These are phyloP conservation scores for Varanus komodoensis DNA, from an alignment of 2,113 vertebrate genomes.

Conservation along the genomic window DNA sequence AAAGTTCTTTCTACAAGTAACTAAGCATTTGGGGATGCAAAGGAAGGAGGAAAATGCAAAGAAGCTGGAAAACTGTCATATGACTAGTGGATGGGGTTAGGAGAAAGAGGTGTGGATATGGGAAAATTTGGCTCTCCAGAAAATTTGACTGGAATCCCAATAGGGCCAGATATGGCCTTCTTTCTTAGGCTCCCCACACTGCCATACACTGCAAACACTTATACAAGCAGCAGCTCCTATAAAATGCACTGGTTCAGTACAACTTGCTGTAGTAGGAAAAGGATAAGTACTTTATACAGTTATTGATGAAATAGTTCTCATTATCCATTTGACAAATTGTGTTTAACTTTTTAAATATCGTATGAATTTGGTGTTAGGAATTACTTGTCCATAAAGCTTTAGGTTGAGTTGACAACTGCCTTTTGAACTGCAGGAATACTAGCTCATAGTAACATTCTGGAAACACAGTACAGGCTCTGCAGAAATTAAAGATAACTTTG, in stretches of 20 bases:
- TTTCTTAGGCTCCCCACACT: too few species aligned
- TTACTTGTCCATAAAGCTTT: slow-evolving; percentile 6
- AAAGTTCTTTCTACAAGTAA: too few species aligned
- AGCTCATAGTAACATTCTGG: not conserved
- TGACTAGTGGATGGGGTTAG: too few species aligned
- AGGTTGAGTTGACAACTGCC: slow-evolving; percentile 1
- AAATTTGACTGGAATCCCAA: too few species aligned
- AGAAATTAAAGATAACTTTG: not conserved
- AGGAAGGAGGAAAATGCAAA: too few species aligned
- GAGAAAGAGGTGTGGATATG: too few species aligned
- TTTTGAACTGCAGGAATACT: not conserved
- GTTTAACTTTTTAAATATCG: slow-evolving; percentile 68
- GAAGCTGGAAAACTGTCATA: too few species aligned
- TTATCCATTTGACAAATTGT: slow-evolving; percentile 64
- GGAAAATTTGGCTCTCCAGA: too few species aligned
- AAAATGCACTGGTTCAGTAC: not conserved
- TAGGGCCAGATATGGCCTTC: too few species aligned
- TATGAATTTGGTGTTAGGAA: slow-evolving; percentile 45
- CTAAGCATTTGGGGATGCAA: too few species aligned
- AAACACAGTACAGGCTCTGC: not conserved
- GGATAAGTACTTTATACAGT: not conserved
- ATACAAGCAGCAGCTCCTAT: not conserved
- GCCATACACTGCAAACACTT: not conserved
- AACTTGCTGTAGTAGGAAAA: not conserved
- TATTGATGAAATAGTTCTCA: slow-evolving; percentile 47